Percentiles rank a stretch among this genome's conserved stretches.
Evolutionary conservation across 1,140 invertebrate genomes (phyloP).

Genomic region (Plodia interpunctella): DNA sequence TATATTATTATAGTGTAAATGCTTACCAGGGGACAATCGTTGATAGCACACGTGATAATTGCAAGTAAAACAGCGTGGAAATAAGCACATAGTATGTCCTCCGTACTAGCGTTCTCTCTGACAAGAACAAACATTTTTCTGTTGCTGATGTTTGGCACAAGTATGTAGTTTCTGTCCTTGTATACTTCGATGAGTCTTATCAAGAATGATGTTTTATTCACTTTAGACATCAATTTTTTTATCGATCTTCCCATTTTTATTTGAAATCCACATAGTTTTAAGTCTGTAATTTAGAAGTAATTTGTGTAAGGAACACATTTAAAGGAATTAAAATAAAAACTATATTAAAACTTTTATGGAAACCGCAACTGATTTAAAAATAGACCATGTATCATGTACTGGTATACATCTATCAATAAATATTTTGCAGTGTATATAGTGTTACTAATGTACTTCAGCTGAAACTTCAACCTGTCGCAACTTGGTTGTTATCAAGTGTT

Average conservation of each 20-base stretch:
- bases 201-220: slow-evolving; percentile 43
- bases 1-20: no score
- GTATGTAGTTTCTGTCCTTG: slow-evolving; percentile 67
- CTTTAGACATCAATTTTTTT: slow-evolving; percentile 36
- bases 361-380: no score
- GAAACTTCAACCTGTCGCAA: no score
- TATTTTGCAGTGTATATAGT: no score
- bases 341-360: no score
- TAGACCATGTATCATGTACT: no score
- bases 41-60: slow-evolving; percentile 43
- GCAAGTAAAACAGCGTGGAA: slow-evolving; percentile 76
- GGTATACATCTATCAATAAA: no score
- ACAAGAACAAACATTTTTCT: slow-evolving; percentile 73
- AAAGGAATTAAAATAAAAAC: no score
- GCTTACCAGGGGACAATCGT: slow-evolving; percentile 42
- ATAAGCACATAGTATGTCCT: slow-evolving; percentile 78
- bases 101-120: slow-evolving; percentile 50
- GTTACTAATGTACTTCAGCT: no score
- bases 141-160: slow-evolving; percentile 60
- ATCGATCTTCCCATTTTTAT: slow-evolving; percentile 78
- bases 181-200: slow-evolving; percentile 58
- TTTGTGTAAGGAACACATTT: no score
- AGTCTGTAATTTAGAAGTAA: slow-evolving; percentile 52
- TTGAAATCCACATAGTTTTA: slow-evolving; percentile 73
- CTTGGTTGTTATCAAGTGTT: no score